Percentiles rank a stretch among this genome's conserved stretches.
Conservation (phyloP, 2,888 invertebrate species). For the Parnassius glacialis region DNA sequence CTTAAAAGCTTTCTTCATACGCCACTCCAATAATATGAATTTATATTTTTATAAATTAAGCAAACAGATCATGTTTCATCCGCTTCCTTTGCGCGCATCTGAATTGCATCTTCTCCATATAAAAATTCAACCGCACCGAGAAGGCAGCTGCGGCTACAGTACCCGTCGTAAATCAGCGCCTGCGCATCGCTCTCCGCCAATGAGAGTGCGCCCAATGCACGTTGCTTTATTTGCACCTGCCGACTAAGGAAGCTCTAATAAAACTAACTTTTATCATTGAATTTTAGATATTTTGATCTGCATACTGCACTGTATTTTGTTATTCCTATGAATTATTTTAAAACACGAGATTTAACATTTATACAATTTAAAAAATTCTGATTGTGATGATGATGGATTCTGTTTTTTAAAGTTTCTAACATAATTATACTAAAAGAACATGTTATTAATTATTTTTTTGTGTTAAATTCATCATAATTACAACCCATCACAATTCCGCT, state of each 20-base stretch:
- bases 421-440: no score
- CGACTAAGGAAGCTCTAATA: slow-evolving; percentile 58
- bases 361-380: no score
- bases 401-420: no score
- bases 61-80: slow-evolving; percentile 14
- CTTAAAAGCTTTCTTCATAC: neutral
- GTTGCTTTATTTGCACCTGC: slow-evolving; percentile 62
- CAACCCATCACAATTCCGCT: no score
- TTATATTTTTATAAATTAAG: slow-evolving; percentile 5
- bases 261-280: slow-evolving; percentile 21
- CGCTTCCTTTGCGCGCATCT: slow-evolving; percentile 22
- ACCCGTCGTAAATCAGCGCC: slow-evolving; percentile 55
- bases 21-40: neutral
- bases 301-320: no score
- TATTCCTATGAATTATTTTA: no score
- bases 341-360: no score
- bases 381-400: no score
- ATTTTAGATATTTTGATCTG: slow-evolving; percentile 11
- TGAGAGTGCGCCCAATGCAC: slow-evolving; percentile 39
- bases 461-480: no score
- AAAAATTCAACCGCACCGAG: slow-evolving; percentile 28
- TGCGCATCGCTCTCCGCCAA: slow-evolving; percentile 50
- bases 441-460: no score
- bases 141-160: slow-evolving; percentile 56
- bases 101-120: slow-evolving; percentile 21